Conservation (phyloP, 2,113 vertebrate genomes). For the Seriola quinqueradiata region DNA sequence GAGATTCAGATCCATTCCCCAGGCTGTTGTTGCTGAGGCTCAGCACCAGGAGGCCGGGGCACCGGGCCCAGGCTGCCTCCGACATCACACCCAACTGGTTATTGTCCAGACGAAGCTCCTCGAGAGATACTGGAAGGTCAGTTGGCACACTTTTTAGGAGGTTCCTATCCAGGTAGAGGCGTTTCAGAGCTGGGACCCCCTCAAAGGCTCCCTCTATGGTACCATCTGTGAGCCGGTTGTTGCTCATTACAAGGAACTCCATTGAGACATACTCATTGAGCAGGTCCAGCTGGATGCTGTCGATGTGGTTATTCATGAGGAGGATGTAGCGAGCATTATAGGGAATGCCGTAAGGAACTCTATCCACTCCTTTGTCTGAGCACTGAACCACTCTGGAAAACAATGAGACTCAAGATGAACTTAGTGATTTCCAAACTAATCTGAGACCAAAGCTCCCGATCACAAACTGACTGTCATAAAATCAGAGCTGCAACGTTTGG, state of each 20-base stretch:
- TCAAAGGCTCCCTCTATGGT: conserved; percentile 71
- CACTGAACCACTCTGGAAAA: conserved; percentile 82
- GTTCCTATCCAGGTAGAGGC: conserved; percentile 71
- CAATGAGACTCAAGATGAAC: not conserved
- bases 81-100: conserved; percentile 71
- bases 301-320: conserved; percentile 81
- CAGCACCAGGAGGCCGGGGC: conserved; percentile 65
- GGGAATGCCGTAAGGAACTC: conserved; percentile 78
- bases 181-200: conserved; percentile 62
- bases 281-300: conserved; percentile 75
- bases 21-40: conserved; percentile 79
- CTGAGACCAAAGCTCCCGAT: not conserved
- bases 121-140: conserved; percentile 65
- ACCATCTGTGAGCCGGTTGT: conserved; percentile 75
- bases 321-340: conserved; percentile 78
- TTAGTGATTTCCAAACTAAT: not conserved
- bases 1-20: conserved; percentile 58
- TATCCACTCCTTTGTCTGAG: conserved; percentile 79
- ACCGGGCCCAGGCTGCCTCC: conserved; percentile 52
- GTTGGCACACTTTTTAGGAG: conserved; percentile 63
- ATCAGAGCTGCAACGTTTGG: not conserved
- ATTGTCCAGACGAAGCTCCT: conserved; percentile 76
- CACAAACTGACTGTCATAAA: not conserved
- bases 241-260: conserved; percentile 80
- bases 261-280: conserved; percentile 73